Base-by-base conservation (phyloP, 2,113 vertebrate genomes). In the Phylloscopus whistleri region DNA sequence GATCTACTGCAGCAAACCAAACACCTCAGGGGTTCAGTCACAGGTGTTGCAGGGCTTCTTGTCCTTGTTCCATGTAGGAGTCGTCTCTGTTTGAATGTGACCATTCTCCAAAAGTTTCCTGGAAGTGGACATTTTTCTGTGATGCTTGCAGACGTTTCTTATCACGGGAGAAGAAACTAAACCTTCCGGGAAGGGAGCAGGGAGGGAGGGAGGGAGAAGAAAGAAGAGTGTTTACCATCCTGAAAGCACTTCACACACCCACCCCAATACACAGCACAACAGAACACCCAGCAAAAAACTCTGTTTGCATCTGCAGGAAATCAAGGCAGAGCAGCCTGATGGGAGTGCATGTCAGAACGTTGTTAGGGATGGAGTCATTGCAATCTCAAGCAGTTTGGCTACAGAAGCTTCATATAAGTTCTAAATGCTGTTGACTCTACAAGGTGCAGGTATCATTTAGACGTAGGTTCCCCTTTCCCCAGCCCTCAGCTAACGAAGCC, bases 121-220 rank as follows among this genome's bases (percentile, higher is more conserved):
- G 98, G 66, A 98, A 94, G 90, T 98, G 97, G 4, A 84, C 67
- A 1, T 77, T 93, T 63, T 96, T 98, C 98, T 98, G 99, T 1
- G 81, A 51, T 10, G 94, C 95, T 67, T 97, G 97, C 96, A 97
- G 95, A 23, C 98, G 98, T 95, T 97, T 98, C 96, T 99, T 99
- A 83, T 99, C 99, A 3, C 99, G 98, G 8, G 99, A 99, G 98
- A 99, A 99, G 98, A 99, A 99, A 93, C 98, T 99, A 99, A 99
- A 99, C 98, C 99, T 99, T 97, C 63, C 59, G 1, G 68, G 85
- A 76, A 27, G 73, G 49, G 52, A 92, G 26, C 68, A 35, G 30
- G 66, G 46, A 94, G 79, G n/a, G 51, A 88, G 60, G 33, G 56
- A 87, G 22, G 59, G 84, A 90, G 46, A 78, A 89, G 68, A 92